Evolutionary conservation across 2,888 invertebrate genomes (phyloP), one percentile per base, ranked within the genome.

Genomic region (Imbricaverruca yamaguchii): DNA sequence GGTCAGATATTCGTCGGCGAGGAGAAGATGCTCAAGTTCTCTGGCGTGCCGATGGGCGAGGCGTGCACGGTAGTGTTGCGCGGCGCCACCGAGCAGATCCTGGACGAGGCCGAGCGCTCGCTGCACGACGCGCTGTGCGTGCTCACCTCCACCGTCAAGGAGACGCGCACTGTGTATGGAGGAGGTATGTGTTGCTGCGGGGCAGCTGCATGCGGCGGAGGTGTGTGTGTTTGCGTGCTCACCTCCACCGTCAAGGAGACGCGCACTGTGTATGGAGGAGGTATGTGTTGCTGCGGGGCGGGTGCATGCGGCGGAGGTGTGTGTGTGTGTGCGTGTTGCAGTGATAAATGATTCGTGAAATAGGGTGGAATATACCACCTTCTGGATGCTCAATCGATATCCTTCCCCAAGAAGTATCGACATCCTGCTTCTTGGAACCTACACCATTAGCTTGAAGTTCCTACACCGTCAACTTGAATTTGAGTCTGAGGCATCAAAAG

Each of bases 51-150:
- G 84, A 88, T 97, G 83, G 98, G 99, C 55, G 94, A 99, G 87
- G 99, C 99, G 15, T 99, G 99, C 88, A 96, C 97, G 0, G 92
- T 99, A 84, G 93, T 99, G 0, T 93, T 99, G 85, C 93, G 99
- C 83, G 99, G 98, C 80, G 98, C 99, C 57, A 99, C 99, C 0
- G 94, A 97, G 87, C 99, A 99, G 88, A 96, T 97, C 86, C 91
- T 99, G 65, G 99, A 99, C 86, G 99, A 99, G 88, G 98, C 99
- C 0, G 98, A 99, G 86, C 92, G 99, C 79, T 98, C 98, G 0
- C 89, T 99, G 80, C 99, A 99, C 87, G 99, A 99, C 87, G 99
- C 98, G 0, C 91, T 99, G 6, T 99, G 99, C 87, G 99, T 99
- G 1, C 90, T 99, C 81, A 92, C 96, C 3, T 96, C 97, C 63